A percentile compares a stretch with the other conserved stretches of the same genome.
These are phyloP conservation scores for Rhinichthys klamathensis DNA, from an alignment of 2,113 vertebrate genomes.

Conservation along the genomic window DNA sequence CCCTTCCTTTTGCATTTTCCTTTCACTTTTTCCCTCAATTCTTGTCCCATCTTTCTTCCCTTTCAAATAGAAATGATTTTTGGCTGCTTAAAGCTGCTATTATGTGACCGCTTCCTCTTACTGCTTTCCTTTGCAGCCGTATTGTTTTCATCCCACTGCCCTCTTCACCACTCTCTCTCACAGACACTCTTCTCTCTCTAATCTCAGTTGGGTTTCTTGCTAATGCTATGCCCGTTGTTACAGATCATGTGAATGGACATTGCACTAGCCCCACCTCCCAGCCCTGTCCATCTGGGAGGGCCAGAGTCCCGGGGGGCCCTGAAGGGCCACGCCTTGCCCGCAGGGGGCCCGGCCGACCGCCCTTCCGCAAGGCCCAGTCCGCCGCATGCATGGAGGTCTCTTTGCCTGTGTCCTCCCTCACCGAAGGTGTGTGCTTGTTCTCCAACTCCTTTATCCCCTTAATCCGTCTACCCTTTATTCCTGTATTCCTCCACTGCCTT, in stretches of 20 bases:
- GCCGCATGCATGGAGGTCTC: constrained; percentile 99
- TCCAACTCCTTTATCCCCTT: constrained; percentile 55
- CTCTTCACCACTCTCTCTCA: constrained; percentile 27
- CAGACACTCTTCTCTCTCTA: constrained; percentile 51
- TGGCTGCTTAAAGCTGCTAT: constrained; percentile 2
- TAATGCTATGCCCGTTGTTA: constrained; percentile 80
- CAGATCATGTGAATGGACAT: constrained; percentile 98
- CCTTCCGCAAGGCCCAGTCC: constrained; percentile 98
- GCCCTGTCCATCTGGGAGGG: constrained; percentile 87
- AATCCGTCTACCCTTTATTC: constrained; percentile 42
- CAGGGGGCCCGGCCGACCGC: constrained; percentile 90
- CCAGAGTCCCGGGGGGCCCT: constrained; percentile 84
- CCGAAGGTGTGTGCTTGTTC: constrained; percentile 90
- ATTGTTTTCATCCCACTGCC: constrained; percentile 35
- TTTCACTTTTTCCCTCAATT: not conserved
- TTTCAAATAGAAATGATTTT: not conserved
- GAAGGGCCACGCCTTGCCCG: constrained; percentile 91
- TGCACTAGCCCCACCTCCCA: constrained; percentile 95
- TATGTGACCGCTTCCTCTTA: not conserved
- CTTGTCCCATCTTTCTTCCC: not conserved
- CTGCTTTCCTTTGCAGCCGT: constrained; percentile 36
- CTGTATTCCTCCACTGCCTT: constrained; percentile 34
- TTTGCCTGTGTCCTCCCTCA: constrained; percentile 93
- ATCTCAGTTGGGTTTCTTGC: constrained; percentile 61
- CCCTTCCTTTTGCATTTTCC: constrained; percentile 37